phyloP scores from a whole-genome alignment of 2,888 invertebrate species.

The Acanthosepion esculentum region DNA sequence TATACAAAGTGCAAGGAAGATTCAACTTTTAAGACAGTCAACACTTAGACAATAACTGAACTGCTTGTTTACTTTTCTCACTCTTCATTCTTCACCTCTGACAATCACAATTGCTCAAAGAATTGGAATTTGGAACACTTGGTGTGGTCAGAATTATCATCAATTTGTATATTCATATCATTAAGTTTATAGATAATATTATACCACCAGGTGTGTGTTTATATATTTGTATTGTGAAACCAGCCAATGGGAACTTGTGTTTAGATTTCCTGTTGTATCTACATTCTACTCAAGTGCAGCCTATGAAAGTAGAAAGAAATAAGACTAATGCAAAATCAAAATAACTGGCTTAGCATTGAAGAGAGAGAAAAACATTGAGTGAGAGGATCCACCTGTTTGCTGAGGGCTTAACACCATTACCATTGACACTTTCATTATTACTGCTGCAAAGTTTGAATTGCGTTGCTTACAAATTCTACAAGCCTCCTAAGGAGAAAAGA shows the following conservation, averaged over 20 bases:
- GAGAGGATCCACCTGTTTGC: constrained; percentile 1
- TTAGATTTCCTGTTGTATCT: not conserved
- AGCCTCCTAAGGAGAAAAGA: not conserved
- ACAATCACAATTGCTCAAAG: not conserved
- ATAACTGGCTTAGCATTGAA: not conserved
- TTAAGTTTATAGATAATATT: not conserved
- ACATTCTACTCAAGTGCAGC: not conserved
- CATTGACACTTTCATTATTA: not conserved
- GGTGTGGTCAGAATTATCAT: not conserved
- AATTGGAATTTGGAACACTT: not conserved
- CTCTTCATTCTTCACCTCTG: not conserved
- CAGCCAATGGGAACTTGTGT: not conserved
- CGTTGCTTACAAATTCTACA: not conserved
- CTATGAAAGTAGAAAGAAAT: not conserved
- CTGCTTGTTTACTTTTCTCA: not conserved
- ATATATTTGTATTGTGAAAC: not conserved
- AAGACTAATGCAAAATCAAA: not conserved
- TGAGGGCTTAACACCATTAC: not conserved
- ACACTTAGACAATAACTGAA: not conserved
- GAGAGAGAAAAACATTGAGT: not conserved
- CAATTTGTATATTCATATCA: constrained; percentile 12
- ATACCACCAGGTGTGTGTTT: not conserved
- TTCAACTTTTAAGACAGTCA: not conserved
- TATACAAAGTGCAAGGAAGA: not conserved
- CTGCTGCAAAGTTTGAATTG: not conserved